Base-by-base conservation (phyloP, 1,140 invertebrate species). In the Gryllus bimaculatus region DNA sequence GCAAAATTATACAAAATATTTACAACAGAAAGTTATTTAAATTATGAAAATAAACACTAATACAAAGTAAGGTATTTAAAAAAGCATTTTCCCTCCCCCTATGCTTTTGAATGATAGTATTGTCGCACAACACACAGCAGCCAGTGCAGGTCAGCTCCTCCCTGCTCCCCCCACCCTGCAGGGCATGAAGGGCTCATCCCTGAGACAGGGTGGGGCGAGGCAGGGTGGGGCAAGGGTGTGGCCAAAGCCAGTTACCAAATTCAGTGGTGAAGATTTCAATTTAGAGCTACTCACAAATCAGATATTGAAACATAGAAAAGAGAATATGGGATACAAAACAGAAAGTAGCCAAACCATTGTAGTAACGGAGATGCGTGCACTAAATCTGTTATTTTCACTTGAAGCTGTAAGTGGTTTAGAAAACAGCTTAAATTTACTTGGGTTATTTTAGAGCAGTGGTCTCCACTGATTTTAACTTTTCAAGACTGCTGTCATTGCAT, bases 391-490 rank as follows among this genome's bases (percentile, higher is more conserved):
- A 79, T 79, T 13, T 79, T 76, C 48, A 80, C 49, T 79, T 78
- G 74, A 81, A 81, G 78, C 80, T 81, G 78, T 47, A 77, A 79
- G 78, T 81, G 76, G 47, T 80, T 76, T 73, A 81, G 74, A 78
- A 77, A 73, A 77, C 78, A 79, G 78, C 78, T 74, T 81, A 81
- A 20, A 77, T 77, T 81, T 79, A n/a, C 66, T 78, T 54, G 75
- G 75, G 73, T 48, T 48, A 48, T 76, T 75, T 74, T 81, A 81
- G 80, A 81, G 80, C 80, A 81, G 80, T 81, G 80, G 80, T 81
- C 80, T 81, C 80, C 80, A 81, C 74, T 75, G 76, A 20, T 66
- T 66, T 13, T 10, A 18, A 66, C 18, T 66, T 66, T 66, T 66
- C 54, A 66, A 18, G 18, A 66, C 18, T 66, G 54, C 18, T 18